Base-by-base conservation (phyloP, 2,888 invertebrate species). In the Trilocha varians region DNA sequence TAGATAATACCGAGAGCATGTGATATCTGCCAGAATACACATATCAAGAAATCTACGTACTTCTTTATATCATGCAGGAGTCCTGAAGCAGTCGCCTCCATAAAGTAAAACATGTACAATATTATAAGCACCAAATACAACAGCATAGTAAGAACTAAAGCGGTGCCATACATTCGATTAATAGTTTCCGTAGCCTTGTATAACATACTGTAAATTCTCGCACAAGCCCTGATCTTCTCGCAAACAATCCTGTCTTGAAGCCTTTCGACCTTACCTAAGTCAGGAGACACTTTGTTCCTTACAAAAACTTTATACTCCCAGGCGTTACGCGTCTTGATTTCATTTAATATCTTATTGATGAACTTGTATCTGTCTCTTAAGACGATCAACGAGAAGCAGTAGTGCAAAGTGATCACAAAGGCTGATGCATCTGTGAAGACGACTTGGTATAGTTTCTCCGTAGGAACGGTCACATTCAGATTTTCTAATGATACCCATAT, bases 71-170 rank as follows among this genome's bases (percentile, higher is more conserved):
- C 70, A 6, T 68, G 65, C 25, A 73, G 76, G 39, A 78, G 52
- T 0, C 78, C 72, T 0, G 67, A 59, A 1, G 77, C 75, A 0
- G 76, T 78, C 3, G 77, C 80, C 47, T 79, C 80, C 78, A 80
- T 76, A 32, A 80, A 71, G 47, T 79, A 79, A 48, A 76, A 79
- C 45, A 72, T 54, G 42, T 78, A 70, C 34, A 79, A 44, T 16
- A 73, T 57, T 6, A 73, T 61, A 11, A 59, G 56, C 9, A 60
- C 46, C 0, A 72, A 47, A 34, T 57, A 63, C 8, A 65, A 34
- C 1, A 64, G 34, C 50, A 72, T 55, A 0, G 65, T 74, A n/a
- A 67, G 34, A 3, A 65, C 48, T 13, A 78, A 33, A 4, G 66
- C 52, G 3, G 66, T 43, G 2, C 79, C 78, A 42, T 62, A 79